Percentiles rank a stretch among this genome's conserved stretches.
These are phyloP conservation scores for Esox niger DNA, from an alignment of 2,113 vertebrate genomes.

Conservation along the genomic window DNA sequence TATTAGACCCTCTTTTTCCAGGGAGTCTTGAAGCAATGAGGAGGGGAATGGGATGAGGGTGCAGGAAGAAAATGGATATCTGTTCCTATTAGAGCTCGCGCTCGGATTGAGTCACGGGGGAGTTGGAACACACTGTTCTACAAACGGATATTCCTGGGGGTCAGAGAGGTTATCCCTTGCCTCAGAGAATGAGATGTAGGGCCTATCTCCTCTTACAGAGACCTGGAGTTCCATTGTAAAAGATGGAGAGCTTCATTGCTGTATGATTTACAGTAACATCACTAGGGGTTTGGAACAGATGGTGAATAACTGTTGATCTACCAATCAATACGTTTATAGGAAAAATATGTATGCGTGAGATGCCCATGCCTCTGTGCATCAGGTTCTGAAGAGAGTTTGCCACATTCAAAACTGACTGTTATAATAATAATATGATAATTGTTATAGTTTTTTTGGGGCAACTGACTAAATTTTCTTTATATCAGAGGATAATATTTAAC, in stretches of 20 bases:
- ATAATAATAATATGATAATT: too few relatives aligned
- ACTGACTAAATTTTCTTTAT: too few relatives aligned
- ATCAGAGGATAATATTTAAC: too few relatives aligned
- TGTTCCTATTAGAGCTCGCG: slow-evolving; percentile 69
- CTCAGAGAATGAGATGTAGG: slow-evolving; percentile 50
- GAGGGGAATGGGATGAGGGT: slow-evolving; percentile 36
- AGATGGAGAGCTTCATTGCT: not conserved
- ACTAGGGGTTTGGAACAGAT: not conserved
- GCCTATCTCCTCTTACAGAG: slow-evolving; percentile 59
- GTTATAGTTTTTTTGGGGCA: too few relatives aligned
- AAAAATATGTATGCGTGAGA: too few relatives aligned
- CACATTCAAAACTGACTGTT: too few relatives aligned
- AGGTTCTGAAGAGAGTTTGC: not conserved
- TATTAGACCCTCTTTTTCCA: slow-evolving; percentile 21
- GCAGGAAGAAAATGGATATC: slow-evolving; percentile 67
- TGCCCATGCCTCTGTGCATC: not conserved
- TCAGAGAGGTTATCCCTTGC: slow-evolving; percentile 59
- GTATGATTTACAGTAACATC: not conserved
- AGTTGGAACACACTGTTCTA: slow-evolving; percentile 65
- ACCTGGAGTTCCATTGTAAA: not conserved
- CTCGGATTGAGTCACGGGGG: slow-evolving; percentile 54
- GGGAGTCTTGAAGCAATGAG: slow-evolving; percentile 52
- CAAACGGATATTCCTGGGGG: slow-evolving; percentile 68
- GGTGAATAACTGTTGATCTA: too few relatives aligned
- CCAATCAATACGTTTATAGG: too few relatives aligned